Base-by-base conservation (phyloP, 1,140 invertebrate genomes). In the Diabrotica virgifera region DNA sequence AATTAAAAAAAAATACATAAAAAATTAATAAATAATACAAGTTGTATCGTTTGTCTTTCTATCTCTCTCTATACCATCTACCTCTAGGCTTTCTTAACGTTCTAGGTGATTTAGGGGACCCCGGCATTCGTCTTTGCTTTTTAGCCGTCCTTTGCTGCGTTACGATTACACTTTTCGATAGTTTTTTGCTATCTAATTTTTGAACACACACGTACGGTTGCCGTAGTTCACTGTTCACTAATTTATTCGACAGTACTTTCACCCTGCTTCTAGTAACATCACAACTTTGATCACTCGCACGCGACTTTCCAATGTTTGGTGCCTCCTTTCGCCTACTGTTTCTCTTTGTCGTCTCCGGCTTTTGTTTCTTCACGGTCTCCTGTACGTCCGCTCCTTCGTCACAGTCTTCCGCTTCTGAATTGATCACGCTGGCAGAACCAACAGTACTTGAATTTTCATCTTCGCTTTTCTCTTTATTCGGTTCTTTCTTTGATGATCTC, bases 31-130 rank as follows among this genome's bases (percentile, higher is more conserved):
- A 67, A 69, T 62, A 70, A 64, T 61, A 64, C 54, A 46, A 24
- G 5, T 66, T 63, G 11, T 51, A 10, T 46, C 40, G 8, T 46
- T 46, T 46, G 40, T 46, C 40, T 46, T 12, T 53, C 72, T 73
- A 79, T 77, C 76, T 76, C 38, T 79, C 76, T 59, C 76, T 68
- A 65, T 77, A 78, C 77, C 77, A 79, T 14, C 71, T 66, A 5
- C 76, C 76, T 10, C 75, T 68, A 4, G 76, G 71, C 54, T 71
- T 72, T 9, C 77, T 63, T 56, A 77, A 69, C 65, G 75, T 76
- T 52, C 76, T 66, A 8, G 77, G 76, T 11, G 77, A 75, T 63
- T 76, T 74, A 0, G 74, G 73, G 10, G 76, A 74, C 5, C 72
- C 66, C 5, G 74, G 71, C 64, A 74, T 74, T 35, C 69, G 67